A percentile compares a stretch with the other conserved stretches of the same genome.
phyloP scores from a whole-genome alignment of 2,797 vertebrate genomes.

The Pseudochaenichthys georgianus region DNA sequence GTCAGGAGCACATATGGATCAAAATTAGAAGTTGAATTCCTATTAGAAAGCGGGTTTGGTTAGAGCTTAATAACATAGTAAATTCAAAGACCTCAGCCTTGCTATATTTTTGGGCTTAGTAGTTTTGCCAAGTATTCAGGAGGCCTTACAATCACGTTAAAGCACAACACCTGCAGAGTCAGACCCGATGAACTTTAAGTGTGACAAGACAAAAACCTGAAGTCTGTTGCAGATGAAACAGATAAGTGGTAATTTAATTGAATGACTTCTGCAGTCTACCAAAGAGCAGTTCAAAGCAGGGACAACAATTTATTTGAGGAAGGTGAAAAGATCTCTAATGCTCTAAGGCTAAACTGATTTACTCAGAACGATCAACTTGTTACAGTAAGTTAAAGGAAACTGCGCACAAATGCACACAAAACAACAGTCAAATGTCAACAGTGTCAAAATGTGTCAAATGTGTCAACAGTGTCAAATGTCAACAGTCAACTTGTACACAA shows the following conservation, averaged over 20 bases:
- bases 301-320: constrained; percentile 14
- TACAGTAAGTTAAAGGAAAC: neutral
- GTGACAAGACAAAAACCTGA: constrained; percentile 11
- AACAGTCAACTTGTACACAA: too few species aligned
- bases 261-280: constrained; percentile 17
- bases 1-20: constrained; percentile 6
- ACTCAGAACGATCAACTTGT: neutral
- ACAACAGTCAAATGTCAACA: neutral
- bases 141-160: neutral
- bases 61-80: neutral
- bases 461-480: too few species aligned
- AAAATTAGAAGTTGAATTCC: neutral
- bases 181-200: neutral
- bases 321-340: constrained; percentile 18
- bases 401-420: neutral
- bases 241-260: constrained; percentile 27
- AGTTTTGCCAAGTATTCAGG: too few species aligned
- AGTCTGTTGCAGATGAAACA: constrained; percentile 1
- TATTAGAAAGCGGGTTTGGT: neutral
- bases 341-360: constrained; percentile 11
- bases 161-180: neutral
- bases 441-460: too few species aligned
- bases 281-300: constrained; percentile 14
- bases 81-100: neutral
- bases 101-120: neutral